Conservation (phyloP, 1,140 invertebrate species). For the Galendromus occidentalis region DNA sequence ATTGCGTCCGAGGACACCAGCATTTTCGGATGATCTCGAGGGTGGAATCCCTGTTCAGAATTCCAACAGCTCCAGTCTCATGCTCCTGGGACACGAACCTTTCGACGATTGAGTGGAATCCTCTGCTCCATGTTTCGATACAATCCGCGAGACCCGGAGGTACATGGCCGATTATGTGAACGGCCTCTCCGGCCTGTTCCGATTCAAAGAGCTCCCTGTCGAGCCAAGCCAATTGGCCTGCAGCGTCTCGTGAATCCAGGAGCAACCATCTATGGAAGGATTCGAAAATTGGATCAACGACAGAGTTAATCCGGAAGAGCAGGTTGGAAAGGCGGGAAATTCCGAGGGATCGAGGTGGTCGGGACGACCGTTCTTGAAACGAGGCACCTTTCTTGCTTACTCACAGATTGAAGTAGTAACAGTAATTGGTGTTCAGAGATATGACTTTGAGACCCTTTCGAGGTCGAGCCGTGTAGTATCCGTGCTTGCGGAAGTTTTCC, state of each 20-base stretch:
- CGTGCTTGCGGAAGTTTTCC: constrained; percentile 33
- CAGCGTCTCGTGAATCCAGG: constrained; percentile 85
- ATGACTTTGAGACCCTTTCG: constrained; percentile 68
- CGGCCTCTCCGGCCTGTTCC: constrained; percentile 59
- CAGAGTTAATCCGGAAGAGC: too few species aligned
- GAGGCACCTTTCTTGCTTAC: background rate
- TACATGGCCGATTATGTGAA: constrained; percentile 32
- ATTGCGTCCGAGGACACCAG: too few species aligned
- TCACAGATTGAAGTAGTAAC: constrained; percentile 79
- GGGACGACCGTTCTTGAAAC: too few species aligned
- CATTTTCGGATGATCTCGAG: too few species aligned
- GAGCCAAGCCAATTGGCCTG: constrained; percentile 81
- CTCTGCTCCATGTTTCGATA: constrained; percentile 29
- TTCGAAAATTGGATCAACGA: too few species aligned
- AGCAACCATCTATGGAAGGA: constrained; percentile 46
- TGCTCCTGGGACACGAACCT: constrained; percentile 20
- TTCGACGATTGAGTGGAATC: constrained; percentile 29
- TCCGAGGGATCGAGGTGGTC: too few species aligned
- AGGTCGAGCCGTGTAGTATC: constrained; percentile 70
- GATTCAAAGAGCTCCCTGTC: constrained; percentile 78
- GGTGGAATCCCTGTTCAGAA: background rate
- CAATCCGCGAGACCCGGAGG: constrained; percentile 27
- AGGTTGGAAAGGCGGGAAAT: too few species aligned
- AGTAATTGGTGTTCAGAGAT: constrained; percentile 82
- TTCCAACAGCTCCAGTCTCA: background rate